phyloP scores from a whole-genome alignment of 2,113 vertebrate species.

The Tylochromis polylepis region DNA sequence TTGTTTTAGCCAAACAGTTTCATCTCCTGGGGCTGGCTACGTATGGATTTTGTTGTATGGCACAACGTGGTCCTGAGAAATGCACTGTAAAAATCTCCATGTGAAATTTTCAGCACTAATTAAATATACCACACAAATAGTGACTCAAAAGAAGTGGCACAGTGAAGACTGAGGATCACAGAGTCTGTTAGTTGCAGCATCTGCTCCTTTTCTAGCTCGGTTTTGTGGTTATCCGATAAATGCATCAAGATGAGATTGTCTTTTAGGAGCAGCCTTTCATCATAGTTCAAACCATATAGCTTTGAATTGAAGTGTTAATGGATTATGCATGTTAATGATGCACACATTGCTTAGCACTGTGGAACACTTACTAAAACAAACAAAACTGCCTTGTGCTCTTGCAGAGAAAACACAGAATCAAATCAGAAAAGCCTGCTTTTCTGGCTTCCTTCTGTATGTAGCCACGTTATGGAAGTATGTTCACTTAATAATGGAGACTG shows the following conservation, averaged over 20 bases:
- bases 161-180: background rate
- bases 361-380: background rate
- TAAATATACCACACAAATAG: background rate
- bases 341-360: background rate
- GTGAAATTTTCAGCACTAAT: background rate
- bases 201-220: conserved; percentile 28
- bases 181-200: background rate
- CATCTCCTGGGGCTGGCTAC: background rate
- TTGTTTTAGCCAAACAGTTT: conserved; percentile 28
- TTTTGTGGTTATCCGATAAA: conserved; percentile 43
- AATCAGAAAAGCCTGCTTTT: background rate
- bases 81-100: background rate
- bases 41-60: background rate
- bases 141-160: background rate
- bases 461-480: background rate
- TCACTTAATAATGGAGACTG: background rate
- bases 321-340: background rate
- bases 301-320: background rate
- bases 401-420: background rate
- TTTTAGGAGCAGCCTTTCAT: conserved; percentile 29
- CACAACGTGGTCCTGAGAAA: background rate
- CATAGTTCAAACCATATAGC: background rate
- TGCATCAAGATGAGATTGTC: conserved; percentile 39
- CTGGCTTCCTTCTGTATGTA: background rate
- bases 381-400: background rate